Base-by-base conservation (phyloP, 1,140 invertebrate genomes). In the Eueides isabella region DNA sequence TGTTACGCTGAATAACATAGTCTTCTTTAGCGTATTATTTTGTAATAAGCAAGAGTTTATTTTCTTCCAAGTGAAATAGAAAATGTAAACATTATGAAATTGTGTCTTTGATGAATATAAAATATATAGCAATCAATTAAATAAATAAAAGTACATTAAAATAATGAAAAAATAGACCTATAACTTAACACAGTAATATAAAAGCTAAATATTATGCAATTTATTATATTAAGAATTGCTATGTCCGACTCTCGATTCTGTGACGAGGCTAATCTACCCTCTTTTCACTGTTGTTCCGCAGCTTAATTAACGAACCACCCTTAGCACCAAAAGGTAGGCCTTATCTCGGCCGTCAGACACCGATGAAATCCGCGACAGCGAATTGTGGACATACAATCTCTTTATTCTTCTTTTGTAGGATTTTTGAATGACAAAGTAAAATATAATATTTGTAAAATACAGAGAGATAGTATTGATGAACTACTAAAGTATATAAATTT, bases 281-380 rank as follows among this genome's bases (percentile, higher is more conserved):
- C 69, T 67, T 75, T 75, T 75, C 74, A 75, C 69, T 71, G 74
- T 75, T 75, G 74, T 75, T 75, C 68, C 69, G 74, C 74, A 67
- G 74, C 74, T 75, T 75, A 75, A 75, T 75, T 75, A 75, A 75
- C 74, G 74, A 75, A 75, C 74, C 74, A 75, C 69, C 74, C 74
- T 71, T 67, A 75, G 74, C 48, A 67, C 68, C 73, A 28, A 75
- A 75, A 75, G 74, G 74, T 75, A 71, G 74, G 74, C 74, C 64
- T 75, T 75, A 75, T 75, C 74, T 71, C 74, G 69, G 68, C 74
- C 68, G 74, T 75, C 74, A 75, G 74, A 71, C 74, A 67, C 68
- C 74, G 69, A 75, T 75, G 74, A 75, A 75, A 75, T 75, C 69
- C 69, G 74, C 69, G 74, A 71, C 69, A 67, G 63, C 30, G 74